Evolutionary conservation across 2,888 invertebrate genomes (phyloP).

Genomic region (Deroplatys truncata): DNA sequence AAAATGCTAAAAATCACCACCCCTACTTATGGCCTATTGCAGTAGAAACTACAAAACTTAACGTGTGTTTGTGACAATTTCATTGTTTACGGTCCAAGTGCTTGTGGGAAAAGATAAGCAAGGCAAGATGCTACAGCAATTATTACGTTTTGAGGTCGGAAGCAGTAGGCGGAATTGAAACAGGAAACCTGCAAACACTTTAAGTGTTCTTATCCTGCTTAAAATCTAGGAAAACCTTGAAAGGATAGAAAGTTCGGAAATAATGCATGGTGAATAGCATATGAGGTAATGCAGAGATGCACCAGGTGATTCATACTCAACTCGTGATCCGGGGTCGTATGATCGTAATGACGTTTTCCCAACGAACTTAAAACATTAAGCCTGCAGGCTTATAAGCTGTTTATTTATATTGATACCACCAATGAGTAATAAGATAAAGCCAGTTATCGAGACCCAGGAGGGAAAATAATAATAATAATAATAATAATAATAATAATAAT

Average conservation of each 20-base stretch:
- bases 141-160: background rate
- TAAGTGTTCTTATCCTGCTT: background rate
- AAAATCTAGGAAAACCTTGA: background rate
- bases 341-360: too few relatives aligned
- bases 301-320: background rate
- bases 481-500: too few relatives aligned
- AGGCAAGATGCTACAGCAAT: background rate
- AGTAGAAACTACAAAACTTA: background rate
- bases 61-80: background rate
- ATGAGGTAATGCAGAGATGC: background rate
- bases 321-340: too few relatives aligned
- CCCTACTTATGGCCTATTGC: too few relatives aligned
- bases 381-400: too few relatives aligned
- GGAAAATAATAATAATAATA: too few relatives aligned
- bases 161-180: background rate
- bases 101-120: background rate
- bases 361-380: too few relatives aligned
- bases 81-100: background rate
- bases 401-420: too few relatives aligned
- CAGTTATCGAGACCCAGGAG: too few relatives aligned
- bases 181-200: background rate
- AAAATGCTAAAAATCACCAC: too few relatives aligned
- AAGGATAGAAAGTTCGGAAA: background rate
- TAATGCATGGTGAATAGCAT: background rate
- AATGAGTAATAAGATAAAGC: too few relatives aligned